Conservation (phyloP, 2,888 invertebrate genomes). For the Slavum lentiscoides region DNA sequence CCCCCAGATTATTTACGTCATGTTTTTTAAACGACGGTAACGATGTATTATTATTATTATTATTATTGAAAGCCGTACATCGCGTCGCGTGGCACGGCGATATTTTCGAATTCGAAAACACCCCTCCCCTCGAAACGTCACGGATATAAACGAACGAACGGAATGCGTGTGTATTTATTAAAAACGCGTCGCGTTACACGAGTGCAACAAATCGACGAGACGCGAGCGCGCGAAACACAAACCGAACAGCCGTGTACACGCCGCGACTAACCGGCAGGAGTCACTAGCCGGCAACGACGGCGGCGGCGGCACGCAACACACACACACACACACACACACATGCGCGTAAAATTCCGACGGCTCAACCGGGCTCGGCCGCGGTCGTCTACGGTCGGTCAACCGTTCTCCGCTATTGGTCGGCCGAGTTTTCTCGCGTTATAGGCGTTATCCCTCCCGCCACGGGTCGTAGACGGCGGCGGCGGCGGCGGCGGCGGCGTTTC, state of each 20-base stretch:
- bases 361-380: slow-evolving; percentile 56
- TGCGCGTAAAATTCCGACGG: slow-evolving; percentile 61
- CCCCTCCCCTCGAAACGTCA: not conserved
- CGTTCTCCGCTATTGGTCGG: slow-evolving; percentile 59
- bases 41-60: too few relatives aligned
- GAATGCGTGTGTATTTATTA: too few relatives aligned
- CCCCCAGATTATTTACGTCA: too few relatives aligned
- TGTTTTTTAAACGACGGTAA: too few relatives aligned
- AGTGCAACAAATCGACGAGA: slow-evolving; percentile 56
- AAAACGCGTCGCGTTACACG: not conserved
- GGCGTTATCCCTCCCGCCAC: slow-evolving; percentile 56
- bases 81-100: not conserved
- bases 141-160: too few relatives aligned
- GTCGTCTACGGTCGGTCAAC: slow-evolving; percentile 58
- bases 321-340: too few relatives aligned
- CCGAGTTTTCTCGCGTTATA: slow-evolving; percentile 57
- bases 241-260: slow-evolving; percentile 58
- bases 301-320: slow-evolving; percentile 46
- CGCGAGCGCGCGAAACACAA: slow-evolving; percentile 59
- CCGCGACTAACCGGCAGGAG: slow-evolving; percentile 59
- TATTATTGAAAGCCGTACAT: too few relatives aligned
- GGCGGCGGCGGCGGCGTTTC: slow-evolving; percentile 55
- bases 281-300: slow-evolving; percentile 58
- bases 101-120: too few relatives aligned
- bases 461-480: slow-evolving; percentile 17